These are phyloP conservation scores for Pelagia noctiluca DNA, from an alignment of 30 jellyfish, hydroid and myxozoan species.

Conservation along the genomic window DNA sequence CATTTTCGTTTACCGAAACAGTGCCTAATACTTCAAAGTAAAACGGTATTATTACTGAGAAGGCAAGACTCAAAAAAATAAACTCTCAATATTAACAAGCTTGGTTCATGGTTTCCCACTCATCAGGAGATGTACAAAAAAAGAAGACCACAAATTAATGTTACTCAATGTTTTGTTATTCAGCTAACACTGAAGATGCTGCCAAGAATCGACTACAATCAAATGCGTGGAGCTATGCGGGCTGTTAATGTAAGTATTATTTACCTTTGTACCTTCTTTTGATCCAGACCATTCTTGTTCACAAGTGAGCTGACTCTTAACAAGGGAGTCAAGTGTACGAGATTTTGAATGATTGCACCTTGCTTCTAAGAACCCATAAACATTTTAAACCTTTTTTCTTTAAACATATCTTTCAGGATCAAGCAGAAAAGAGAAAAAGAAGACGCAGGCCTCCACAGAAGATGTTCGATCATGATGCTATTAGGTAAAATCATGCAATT, in stretches of 20 bases:
- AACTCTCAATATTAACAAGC: no score
- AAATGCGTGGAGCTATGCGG: conserved; percentile 91
- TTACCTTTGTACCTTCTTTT: not conserved
- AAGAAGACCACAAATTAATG: not conserved
- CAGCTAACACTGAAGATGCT: conserved; percentile 89
- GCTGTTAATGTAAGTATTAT: conserved; percentile 70
- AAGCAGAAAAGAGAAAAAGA: conserved; percentile 90
- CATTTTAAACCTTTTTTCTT: not conserved
- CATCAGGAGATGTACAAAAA: no score
- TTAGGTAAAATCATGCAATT: no score
- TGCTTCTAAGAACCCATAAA: not conserved
- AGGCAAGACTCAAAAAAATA: no score
- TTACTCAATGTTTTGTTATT: not conserved
- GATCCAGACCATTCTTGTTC: not conserved
- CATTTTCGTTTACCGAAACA: no score
- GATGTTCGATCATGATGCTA: conserved; percentile 93
- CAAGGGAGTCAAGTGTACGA: no score
- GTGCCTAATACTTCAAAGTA: no score
- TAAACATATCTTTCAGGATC: conserved; percentile 69
- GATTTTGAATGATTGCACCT: no score
- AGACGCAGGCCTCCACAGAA: conserved; percentile 93
- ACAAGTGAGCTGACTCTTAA: no score
- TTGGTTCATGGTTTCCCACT: not conserved
- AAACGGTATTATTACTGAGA: no score
- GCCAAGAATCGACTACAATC: conserved; percentile 93